Base-by-base conservation (phyloP, 2,797 vertebrate species). In the Liparis tanakae region DNA sequence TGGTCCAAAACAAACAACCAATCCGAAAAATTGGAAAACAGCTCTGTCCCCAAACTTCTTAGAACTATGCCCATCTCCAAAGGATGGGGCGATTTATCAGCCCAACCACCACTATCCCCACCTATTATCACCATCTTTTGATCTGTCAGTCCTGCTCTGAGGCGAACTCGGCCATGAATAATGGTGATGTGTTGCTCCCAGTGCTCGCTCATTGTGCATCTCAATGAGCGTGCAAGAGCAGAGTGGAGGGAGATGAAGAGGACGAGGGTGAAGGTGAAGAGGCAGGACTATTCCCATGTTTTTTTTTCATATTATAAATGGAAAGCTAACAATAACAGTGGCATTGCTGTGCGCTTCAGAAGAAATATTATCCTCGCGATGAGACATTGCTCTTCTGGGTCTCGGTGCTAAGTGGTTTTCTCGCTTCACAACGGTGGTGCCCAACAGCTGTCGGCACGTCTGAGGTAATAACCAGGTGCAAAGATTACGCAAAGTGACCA, bases 81-180 rank as follows among this genome's bases (percentile, higher is more conserved):
- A 18, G 63, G 67, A 87, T 60, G 48, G 55, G 82, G 55, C 79
- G 83, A 91, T 93, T 87, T 70, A 87, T 90, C 87, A 89, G 72
- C 48, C 48, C 70, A 68, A 67, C 76, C 67, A 50, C 79, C 61
- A 55, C 70, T 69, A 61, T 50, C 80, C 80, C 64, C 67, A 80
- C 87, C 81, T 87, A 86, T 90, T 86, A 87, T 89, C 86, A 79
- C 68, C 86, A 85, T 86, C 88, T 89, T 86, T 89, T 91, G 85
- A 92, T 92, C 84, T 85, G 88, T 88, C 90, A 88, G 77, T 87
- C 82, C 80, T 78, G 71, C 87, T 90, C 76, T 66, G 80, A 89
- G 87, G 83, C 89, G 79, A 74, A 67, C 79, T 90, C 86, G 65
- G 50, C 80, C 68, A 84, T 92, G 88, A 92, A 89, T 91, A 90